phyloP scores from a whole-genome alignment of 2,888 invertebrate genomes.

The Odontocerum albicorne region DNA sequence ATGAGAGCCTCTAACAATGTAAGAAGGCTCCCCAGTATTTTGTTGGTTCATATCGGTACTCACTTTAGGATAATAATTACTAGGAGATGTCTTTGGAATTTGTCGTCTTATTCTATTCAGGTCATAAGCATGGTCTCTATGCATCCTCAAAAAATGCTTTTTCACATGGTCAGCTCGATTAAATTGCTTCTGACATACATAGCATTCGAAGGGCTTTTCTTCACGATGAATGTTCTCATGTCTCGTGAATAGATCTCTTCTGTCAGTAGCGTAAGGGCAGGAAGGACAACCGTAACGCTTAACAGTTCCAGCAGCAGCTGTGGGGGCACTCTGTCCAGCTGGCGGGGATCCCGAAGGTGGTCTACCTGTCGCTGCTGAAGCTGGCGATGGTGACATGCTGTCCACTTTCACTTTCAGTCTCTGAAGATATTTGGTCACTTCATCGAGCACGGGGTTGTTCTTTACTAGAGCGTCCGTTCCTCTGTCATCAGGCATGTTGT shows the following conservation, averaged over 20 bases:
- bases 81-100: constrained; percentile 60
- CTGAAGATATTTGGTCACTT: constrained; percentile 71
- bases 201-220: constrained; percentile 93
- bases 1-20: constrained; percentile 20
- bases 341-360: constrained; percentile 36
- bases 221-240: constrained; percentile 93
- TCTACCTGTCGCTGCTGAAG: constrained; percentile 20
- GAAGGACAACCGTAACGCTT: constrained; percentile 85
- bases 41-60: constrained; percentile 33
- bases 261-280: constrained; percentile 90
- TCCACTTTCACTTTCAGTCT: constrained; percentile 67
- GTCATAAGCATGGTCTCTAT: constrained; percentile 86
- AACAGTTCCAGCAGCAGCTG: constrained; percentile 35
- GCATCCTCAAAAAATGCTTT: constrained; percentile 91
- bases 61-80: constrained; percentile 42
- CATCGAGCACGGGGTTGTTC: constrained; percentile 73
- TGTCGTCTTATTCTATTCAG: constrained; percentile 76
- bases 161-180: constrained; percentile 94
- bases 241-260: constrained; percentile 86
- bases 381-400: constrained; percentile 35
- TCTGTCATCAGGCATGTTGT: constrained; percentile 67
- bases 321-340: constrained; percentile 35
- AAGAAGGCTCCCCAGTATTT: constrained; percentile 25
- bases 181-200: constrained; percentile 90
- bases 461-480: constrained; percentile 64